A percentile compares a stretch with the other conserved stretches of the same genome.
phyloP scores from a whole-genome alignment of 2,888 invertebrate genomes.

The Pyralis farinalis region DNA sequence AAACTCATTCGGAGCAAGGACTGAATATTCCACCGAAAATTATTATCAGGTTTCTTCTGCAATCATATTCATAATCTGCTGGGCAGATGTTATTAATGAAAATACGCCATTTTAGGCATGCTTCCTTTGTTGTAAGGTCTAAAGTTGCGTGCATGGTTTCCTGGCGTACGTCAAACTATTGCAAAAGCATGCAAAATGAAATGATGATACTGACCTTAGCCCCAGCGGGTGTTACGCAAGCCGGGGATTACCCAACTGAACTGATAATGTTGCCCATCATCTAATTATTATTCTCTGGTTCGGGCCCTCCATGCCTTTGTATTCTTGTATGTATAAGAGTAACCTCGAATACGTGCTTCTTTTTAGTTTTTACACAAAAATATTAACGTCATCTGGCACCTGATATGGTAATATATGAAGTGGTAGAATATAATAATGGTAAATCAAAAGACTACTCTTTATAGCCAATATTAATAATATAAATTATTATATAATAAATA shows the following conservation, averaged over 20 bases:
- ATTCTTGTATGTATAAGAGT: neutral
- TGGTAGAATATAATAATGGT: too few relatives aligned
- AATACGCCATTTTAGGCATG: slow-evolving; percentile 11
- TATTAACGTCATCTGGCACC: too few relatives aligned
- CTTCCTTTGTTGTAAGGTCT: slow-evolving; percentile 14
- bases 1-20: slow-evolving; percentile 15
- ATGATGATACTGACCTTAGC: slow-evolving; percentile 72
- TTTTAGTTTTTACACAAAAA: too few relatives aligned
- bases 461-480: too few relatives aligned
- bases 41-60: slow-evolving; percentile 13
- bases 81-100: slow-evolving; percentile 13
- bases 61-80: slow-evolving; percentile 9
- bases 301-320: slow-evolving; percentile 17
- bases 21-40: slow-evolving; percentile 13
- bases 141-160: slow-evolving; percentile 12
- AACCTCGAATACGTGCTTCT: too few relatives aligned
- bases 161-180: slow-evolving; percentile 42
- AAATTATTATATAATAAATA: too few relatives aligned
- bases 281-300: slow-evolving; percentile 38
- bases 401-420: too few relatives aligned
- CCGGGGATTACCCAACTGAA: slow-evolving; percentile 42
- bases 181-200: slow-evolving; percentile 71
- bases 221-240: slow-evolving; percentile 56
- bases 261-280: slow-evolving; percentile 27
- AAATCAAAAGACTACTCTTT: too few relatives aligned